Evolutionary conservation across 2,113 vertebrate species (phyloP).

Genomic region (Ptilorrhoa leucosticta): DNA sequence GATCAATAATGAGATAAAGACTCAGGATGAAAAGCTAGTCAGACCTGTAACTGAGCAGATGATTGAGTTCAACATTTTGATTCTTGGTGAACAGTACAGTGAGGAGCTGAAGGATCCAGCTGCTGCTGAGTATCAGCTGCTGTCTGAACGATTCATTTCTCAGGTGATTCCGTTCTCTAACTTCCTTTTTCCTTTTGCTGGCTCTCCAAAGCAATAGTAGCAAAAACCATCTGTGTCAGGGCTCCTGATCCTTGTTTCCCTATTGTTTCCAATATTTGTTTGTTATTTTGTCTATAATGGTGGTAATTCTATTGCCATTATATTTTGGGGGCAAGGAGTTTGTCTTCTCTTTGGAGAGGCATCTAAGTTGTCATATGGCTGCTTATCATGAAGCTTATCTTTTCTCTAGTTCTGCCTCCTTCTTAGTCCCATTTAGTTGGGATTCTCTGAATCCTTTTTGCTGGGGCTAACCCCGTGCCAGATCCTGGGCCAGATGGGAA

Average conservation of each 20-base stretch:
- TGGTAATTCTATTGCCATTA: neutral
- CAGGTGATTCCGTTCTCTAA: constrained; percentile 69
- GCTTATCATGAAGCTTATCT: neutral
- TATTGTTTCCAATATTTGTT: neutral
- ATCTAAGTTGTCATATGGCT: neutral
- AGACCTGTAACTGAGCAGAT: constrained; percentile 74
- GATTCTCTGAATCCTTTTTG: constrained; percentile 19
- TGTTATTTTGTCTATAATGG: neutral
- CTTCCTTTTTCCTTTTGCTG: neutral
- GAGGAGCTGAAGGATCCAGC: constrained; percentile 77
- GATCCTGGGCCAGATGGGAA: constrained; percentile 46
- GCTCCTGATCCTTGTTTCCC: neutral
- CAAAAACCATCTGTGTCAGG: neutral
- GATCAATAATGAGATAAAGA: constrained; percentile 86
- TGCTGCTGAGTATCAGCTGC: constrained; percentile 61
- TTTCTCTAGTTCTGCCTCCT: constrained; percentile 29
- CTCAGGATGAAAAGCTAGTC: constrained; percentile 55
- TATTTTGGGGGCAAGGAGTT: neutral
- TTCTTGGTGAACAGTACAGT: constrained; percentile 76
- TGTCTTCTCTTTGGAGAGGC: neutral
- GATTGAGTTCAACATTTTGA: constrained; percentile 83
- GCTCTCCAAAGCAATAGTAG: neutral
- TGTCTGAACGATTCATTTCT: constrained; percentile 78
- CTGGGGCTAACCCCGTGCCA: neutral
- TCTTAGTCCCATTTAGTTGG: neutral